phyloP scores from a whole-genome alignment of 2,888 invertebrate genomes.

The Troides aeacus region DNA sequence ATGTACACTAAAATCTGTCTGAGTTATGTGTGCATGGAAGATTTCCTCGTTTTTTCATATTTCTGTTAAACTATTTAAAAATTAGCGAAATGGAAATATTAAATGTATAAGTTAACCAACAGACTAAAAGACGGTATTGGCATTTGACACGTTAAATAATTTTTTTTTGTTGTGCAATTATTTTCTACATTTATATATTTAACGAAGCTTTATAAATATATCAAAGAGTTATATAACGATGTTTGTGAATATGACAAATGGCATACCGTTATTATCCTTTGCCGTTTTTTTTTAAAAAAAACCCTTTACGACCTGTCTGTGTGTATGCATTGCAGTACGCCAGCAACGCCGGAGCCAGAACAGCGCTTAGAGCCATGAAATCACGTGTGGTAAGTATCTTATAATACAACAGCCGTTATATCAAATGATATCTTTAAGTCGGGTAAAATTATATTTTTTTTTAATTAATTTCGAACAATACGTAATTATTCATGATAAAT shows the following conservation, averaged over 20 bases:
- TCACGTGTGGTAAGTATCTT: conserved; percentile 56
- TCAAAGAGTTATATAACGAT: neutral
- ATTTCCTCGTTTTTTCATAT: conserved; percentile 11
- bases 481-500: neutral
- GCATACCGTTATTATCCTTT: conserved; percentile 42
- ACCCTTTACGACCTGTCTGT: conserved; percentile 59
- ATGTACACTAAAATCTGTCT: conserved; percentile 32
- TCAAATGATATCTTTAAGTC: neutral
- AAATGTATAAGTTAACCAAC: conserved; percentile 9
- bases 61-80: conserved; percentile 9
- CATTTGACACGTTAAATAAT: conserved; percentile 4
- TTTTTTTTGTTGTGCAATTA: neutral
- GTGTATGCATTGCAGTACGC: conserved; percentile 89
- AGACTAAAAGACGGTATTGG: conserved; percentile 1
- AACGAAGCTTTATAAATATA: neutral
- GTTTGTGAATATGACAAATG: conserved; percentile 41
- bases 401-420: neutral
- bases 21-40: conserved; percentile 22
- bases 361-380: conserved; percentile 85
- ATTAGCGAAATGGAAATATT: neutral
- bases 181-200: neutral
- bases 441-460: neutral
- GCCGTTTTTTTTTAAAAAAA: conserved; percentile 45
- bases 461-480: neutral
- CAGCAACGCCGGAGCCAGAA: conserved; percentile 93